Conservation (phyloP, 2,113 vertebrate species). For the Leptobrachium leishanense region DNA sequence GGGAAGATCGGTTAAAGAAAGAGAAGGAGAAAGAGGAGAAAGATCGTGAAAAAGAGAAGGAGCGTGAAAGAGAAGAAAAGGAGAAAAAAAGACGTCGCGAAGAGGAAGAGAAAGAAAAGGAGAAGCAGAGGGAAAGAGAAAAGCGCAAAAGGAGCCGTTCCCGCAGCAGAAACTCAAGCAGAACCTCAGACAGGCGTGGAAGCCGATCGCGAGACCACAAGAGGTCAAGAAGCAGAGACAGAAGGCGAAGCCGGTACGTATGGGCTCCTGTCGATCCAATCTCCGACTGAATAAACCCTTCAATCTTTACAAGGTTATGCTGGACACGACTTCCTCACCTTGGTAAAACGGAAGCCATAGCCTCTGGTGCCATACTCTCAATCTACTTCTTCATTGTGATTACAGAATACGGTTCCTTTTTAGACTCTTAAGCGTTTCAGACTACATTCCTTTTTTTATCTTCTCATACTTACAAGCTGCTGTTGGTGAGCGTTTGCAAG, state of each 20-base stretch:
- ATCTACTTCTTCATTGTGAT: too few relatives aligned
- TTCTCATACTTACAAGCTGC: too few relatives aligned
- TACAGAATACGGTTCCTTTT: too few relatives aligned
- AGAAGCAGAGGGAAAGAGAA: conserved; percentile 79
- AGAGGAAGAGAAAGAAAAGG: conserved; percentile 78
- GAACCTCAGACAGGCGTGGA: conserved; percentile 86
- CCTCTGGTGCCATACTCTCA: too few relatives aligned
- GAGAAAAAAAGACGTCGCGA: conserved; percentile 81
- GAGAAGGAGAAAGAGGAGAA: conserved; percentile 80
- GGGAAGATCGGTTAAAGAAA: conserved; percentile 81
- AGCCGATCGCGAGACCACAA: conserved; percentile 91
- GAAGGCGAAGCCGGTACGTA: conserved; percentile 88
- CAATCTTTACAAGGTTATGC: too few relatives aligned
- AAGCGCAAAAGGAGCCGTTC: conserved; percentile 89
- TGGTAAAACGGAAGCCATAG: too few relatives aligned
- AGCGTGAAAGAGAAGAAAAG: conserved; percentile 70
- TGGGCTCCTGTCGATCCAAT: too few relatives aligned
- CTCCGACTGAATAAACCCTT: too few relatives aligned
- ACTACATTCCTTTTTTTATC: too few relatives aligned
- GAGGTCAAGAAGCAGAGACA: conserved; percentile 90
- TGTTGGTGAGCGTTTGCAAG: too few relatives aligned
- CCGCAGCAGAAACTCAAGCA: conserved; percentile 88
- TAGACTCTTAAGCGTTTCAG: too few relatives aligned
- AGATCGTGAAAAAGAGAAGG: conserved; percentile 52
- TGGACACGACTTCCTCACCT: too few relatives aligned